Percentiles rank a stretch among this genome's conserved stretches.
Conservation (phyloP, 2,113 vertebrate genomes). For the Canis aureus region DNA sequence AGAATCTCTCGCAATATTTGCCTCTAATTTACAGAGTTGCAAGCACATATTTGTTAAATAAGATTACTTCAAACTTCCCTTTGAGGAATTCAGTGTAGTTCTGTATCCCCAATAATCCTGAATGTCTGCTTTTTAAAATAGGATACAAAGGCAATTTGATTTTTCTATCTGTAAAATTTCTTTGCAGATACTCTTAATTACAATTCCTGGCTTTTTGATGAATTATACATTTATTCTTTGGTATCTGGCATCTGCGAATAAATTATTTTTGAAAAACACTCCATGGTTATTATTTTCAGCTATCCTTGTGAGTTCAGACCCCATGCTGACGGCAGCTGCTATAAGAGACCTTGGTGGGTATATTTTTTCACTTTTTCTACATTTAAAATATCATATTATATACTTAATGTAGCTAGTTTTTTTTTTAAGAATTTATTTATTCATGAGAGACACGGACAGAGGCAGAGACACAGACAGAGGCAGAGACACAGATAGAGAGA, state of each 20-base stretch:
- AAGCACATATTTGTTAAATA: background rate
- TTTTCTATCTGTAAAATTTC: conserved; percentile 44
- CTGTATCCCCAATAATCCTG: background rate
- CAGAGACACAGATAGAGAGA: too few species aligned
- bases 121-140: conserved; percentile 50
- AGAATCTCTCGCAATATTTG: background rate
- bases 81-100: background rate
- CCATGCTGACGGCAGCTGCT: conserved; percentile 74
- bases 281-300: conserved; percentile 64
- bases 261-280: conserved; percentile 14
- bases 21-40: background rate
- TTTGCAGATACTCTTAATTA: conserved; percentile 79
- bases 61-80: background rate
- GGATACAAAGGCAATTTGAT: background rate
- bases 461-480: too few species aligned
- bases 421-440: too few species aligned
- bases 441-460: too few species aligned
- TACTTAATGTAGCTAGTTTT: background rate
- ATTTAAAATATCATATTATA: background rate
- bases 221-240: conserved; percentile 78
- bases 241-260: conserved; percentile 74
- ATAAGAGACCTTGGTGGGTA: conserved; percentile 77
- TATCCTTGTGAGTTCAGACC: conserved; percentile 76
- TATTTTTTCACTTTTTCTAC: background rate
- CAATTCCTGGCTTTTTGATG: conserved; percentile 68